These are phyloP conservation scores for Ardeotis arabs DNA, from an alignment of 2,113 vertebrate genomes.

Conservation along the genomic window DNA sequence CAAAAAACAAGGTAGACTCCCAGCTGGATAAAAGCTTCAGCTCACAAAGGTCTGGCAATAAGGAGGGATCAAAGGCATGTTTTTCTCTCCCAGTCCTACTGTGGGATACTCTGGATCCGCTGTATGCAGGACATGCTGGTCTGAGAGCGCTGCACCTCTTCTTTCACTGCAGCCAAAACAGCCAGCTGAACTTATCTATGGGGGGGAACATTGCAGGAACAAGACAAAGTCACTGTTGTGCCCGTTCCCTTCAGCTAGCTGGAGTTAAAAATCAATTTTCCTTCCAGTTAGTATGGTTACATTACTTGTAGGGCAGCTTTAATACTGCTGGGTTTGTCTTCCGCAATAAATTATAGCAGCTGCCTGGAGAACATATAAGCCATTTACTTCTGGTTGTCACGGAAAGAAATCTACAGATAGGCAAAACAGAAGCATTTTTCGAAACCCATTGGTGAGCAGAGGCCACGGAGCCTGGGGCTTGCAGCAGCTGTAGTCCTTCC, in stretches of 20 bases:
- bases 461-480: background rate
- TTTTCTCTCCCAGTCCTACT: background rate
- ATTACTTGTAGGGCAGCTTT: background rate
- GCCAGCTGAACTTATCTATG: background rate
- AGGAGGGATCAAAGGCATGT: background rate
- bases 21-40: background rate
- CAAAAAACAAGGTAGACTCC: background rate
- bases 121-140: background rate
- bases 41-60: background rate
- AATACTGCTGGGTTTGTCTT: background rate
- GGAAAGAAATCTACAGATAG: background rate
- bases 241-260: background rate
- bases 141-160: background rate
- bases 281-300: background rate
- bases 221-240: background rate
- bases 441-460: background rate
- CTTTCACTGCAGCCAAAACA: background rate
- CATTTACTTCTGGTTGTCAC: slow-evolving; percentile 16
- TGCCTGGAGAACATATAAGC: background rate
- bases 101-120: background rate
- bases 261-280: background rate
- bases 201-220: background rate
- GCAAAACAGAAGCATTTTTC: slow-evolving; percentile 1
- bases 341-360: background rate
- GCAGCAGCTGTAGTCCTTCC: background rate